Percentiles rank a stretch among this genome's conserved stretches.
Evolutionary conservation across 2,888 invertebrate genomes (phyloP).

Genomic region (Philereme transversata): DNA sequence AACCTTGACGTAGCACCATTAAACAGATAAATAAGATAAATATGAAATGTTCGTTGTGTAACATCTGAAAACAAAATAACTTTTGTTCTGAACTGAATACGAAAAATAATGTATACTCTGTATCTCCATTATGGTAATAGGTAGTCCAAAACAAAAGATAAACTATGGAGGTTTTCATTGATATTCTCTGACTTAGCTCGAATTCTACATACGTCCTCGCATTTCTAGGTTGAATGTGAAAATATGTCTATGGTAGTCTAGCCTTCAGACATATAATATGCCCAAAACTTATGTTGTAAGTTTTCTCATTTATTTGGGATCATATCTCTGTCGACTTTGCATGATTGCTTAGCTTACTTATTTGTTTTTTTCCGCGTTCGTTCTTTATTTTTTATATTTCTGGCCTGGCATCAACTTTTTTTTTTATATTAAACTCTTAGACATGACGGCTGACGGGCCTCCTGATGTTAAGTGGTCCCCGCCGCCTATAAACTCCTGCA

Average conservation of each 20-base stretch:
- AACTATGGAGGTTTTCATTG: background rate
- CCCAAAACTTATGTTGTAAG: background rate
- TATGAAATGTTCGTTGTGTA: background rate
- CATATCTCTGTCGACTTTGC: too few relatives aligned
- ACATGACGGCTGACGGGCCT: too few relatives aligned
- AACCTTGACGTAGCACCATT: too few relatives aligned
- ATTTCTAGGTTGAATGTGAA: background rate
- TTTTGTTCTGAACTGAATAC: background rate
- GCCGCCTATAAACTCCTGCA: too few relatives aligned
- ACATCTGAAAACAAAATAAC: background rate
- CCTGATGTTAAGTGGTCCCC: too few relatives aligned
- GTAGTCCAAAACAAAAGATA: background rate
- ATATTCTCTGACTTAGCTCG: background rate
- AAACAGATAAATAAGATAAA: too few relatives aligned
- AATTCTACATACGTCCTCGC: background rate
- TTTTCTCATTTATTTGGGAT: background rate
- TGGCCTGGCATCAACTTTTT: too few relatives aligned
- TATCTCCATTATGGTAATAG: slow-evolving; percentile 4
- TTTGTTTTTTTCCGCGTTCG: too few relatives aligned
- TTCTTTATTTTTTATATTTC: too few relatives aligned
- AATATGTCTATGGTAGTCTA: background rate
- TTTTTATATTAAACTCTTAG: too few relatives aligned
- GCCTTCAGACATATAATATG: background rate
- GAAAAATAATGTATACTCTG: background rate
- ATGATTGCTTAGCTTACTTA: too few relatives aligned